Evolutionary conservation across 2,797 vertebrate species (phyloP), one percentile per base, ranked within the genome.

Genomic region (Rhynchotus rufescens): DNA sequence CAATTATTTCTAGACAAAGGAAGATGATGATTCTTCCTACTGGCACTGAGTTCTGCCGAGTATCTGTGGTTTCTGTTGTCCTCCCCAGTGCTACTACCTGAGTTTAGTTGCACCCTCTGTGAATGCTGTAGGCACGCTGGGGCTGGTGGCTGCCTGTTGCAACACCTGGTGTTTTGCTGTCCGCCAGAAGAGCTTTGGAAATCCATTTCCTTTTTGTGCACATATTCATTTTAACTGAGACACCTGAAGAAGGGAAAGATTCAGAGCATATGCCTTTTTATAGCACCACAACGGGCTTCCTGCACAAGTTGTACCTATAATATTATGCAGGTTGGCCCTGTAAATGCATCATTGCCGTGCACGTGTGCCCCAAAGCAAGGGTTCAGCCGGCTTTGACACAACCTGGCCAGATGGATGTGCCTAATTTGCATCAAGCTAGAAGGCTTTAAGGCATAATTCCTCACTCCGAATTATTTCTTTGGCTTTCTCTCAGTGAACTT

Each of bases 231-330:
- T 94, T 83, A 93, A 67, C 47, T 68, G 75, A 89, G 75, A 56
- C 79, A 52, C 62, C 26, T 86, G 21, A 8, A 49, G 60, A 60
- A 62, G 80, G 60, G n/a, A 32, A 59, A 88, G 65, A 76, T 23
- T 26, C 83, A 57, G 42, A 67, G 61, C 42, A 28, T 34, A 2
- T 80, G 40, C 77, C 88, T 87, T 61, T 54, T 68, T 44, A 36
- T 67, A 74, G 88, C 67, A 72, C 68, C 91, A 80, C 75, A 89
- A 78, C 34, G 15, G 25, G 34, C 66, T 93, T 93, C 40, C 76
- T 83, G 64, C 38, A 66, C 72, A 84, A 91, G 38, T 30, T 34
- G 69, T 44, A 67, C 6, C 68, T 38, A 2, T 71, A 47, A 92
- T 54, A 79, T 94, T 81, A 40, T 59, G 6, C 51, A 60, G 56